Base-by-base conservation (phyloP, 1,140 invertebrate genomes). In the Eulimnadia texana region DNA sequence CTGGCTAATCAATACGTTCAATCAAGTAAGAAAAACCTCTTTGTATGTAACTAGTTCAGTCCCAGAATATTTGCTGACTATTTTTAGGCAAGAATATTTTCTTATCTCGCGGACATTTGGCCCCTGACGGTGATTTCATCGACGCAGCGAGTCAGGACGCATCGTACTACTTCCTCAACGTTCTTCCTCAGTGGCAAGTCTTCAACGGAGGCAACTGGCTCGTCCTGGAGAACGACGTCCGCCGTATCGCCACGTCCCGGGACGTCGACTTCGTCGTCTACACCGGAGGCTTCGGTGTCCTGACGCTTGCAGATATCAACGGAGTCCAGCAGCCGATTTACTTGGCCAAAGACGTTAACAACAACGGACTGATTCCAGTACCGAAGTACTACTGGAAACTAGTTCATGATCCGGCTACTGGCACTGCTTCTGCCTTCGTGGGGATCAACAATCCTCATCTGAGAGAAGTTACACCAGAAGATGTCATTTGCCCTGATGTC, bases 111-210 rank as follows among this genome's bases (percentile, higher is more conserved):
- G 83, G 83, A 23, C 84, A 86, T 66, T 71, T 85, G n/a, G 73
- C 79, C 0, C 82, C 84, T 25, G 83, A 83, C 67, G 78, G 75
- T 29, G 83, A 86, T 67, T 81, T 79, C 53, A 72, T 83, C 1
- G 82, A 77, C 63, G 81, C 76, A 0, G 70, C 76, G 13, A 78
- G 80, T 55, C 82, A 85, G 67, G 74, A 78, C 1, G 72, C 80
- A n/a, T 81, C 81, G 2, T 84, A 82, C 70, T 78, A 78, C 65
- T 84, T 80, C 67, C 76, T 81, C 10, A 85, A 84, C 67, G 76
- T 73, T 2, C 80, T 77, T 3, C 81, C 81, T 1, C 81, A 81
- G 55, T 84, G 82, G 82, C 80, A 83, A 62, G 75, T 73, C 3
- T 79, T 84, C 63, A 83, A 83, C 64, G 78, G 73, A 54, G 79